Evolutionary conservation across 2,113 vertebrate species (phyloP).

Genomic region (Lasiurus borealis): DNA sequence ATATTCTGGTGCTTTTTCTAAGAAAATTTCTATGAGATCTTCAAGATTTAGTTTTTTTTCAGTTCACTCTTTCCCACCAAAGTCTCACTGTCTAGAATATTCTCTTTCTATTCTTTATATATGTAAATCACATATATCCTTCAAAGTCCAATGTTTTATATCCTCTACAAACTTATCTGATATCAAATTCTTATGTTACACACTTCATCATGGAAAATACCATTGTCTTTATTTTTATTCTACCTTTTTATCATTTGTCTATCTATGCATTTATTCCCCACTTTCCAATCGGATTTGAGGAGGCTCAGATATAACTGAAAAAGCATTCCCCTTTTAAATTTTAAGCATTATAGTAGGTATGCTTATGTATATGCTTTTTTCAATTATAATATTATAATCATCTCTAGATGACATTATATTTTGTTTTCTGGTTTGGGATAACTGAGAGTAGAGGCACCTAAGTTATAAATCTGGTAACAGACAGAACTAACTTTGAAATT

Average conservation of each 20-base stretch:
- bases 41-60: neutral
- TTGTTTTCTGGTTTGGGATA: neutral
- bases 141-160: neutral
- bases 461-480: neutral
- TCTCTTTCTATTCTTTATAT: neutral
- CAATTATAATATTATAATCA: slow-evolving; percentile 3
- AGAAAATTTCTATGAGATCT: neutral
- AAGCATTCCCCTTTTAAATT: neutral
- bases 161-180: neutral
- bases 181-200: neutral
- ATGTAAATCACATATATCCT: neutral
- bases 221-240: neutral
- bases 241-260: neutral
- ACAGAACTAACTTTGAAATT: neutral
- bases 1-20: neutral
- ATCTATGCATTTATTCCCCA: neutral
- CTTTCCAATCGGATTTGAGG: neutral
- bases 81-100: neutral
- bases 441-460: neutral
- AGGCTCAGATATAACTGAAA: neutral
- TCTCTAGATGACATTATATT: neutral
- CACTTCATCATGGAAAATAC: neutral
- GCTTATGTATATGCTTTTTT: neutral
- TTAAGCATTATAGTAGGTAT: neutral
- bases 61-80: neutral